Conservation (phyloP, 2,888 invertebrate genomes). For the Tipula helvola region DNA sequence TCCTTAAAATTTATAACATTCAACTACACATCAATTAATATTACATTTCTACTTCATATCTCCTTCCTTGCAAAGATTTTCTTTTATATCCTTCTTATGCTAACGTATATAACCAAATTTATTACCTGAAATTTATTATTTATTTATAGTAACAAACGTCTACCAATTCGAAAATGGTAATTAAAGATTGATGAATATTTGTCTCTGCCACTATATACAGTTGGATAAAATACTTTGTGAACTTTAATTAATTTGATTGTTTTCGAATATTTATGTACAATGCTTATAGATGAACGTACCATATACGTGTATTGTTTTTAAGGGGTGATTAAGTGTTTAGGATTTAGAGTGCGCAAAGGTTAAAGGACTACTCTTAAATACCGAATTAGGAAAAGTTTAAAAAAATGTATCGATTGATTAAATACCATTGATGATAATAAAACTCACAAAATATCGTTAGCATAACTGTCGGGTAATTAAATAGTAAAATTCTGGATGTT, state of each 20-base stretch:
- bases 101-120: background rate
- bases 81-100: background rate
- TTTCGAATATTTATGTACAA: background rate
- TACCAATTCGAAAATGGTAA: background rate
- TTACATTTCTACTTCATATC: background rate
- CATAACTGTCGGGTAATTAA: no score
- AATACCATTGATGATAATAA: no score
- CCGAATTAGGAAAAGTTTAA: no score
- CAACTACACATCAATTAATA: background rate
- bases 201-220: background rate
- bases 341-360: background rate
- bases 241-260: background rate
- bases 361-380: background rate
- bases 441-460: no score
- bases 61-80: background rate
- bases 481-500: no score
- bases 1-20: background rate
- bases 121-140: conserved; percentile 4
- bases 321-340: background rate
- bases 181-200: background rate
- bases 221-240: background rate
- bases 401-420: no score
- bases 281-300: background rate
- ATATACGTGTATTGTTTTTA: background rate
- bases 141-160: background rate